Evolutionary conservation across 2,113 vertebrate genomes (phyloP), one percentile per base, ranked within the genome.

Genomic region (Heteronetta atricapilla): DNA sequence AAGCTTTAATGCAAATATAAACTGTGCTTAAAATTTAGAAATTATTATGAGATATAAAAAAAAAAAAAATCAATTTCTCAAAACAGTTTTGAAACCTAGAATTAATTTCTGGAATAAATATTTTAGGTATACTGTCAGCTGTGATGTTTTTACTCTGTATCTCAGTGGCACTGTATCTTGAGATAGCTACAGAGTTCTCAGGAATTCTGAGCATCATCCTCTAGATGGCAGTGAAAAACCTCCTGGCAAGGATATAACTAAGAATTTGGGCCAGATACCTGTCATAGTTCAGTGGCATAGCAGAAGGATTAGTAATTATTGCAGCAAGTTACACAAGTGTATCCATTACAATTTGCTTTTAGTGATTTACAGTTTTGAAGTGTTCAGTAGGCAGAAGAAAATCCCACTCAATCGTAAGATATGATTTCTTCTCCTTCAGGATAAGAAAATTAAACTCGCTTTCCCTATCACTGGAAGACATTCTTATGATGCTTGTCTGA

Each of bases 221-320:
- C 95, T 95, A 97, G 95, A 84, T 96, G 97, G 96, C 96, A 97
- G 93, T 70, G 95, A 90, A 89, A 96, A 95, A 58, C 80, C 63
- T 95, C 29, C 70, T 62, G 62, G 77, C 60, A 86, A 79, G 26
- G 42, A 64, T 33, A 29, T 23, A 44, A 1, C 4, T 17, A 90
- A 82, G 62, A 72, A 86, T 53, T 84, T 33, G 33, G 19, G 83
- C 12, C 23, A 67, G 38, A 10, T 44, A 53, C 31, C 19, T 50
- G 22, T 68, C 16, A 4, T 2, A 72, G 48, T 76, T 84, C 62
- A 84, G 5, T 11, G 15, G 42, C 13, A 82, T 34, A 74, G 20
- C 2, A 42, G 28, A 77, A 89, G 42, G 53, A 79, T 44, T 72
- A 62, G 16, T 58, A 90, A 82, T 36, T 58, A 78, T 6, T 58